These are phyloP conservation scores for Neocrepidodera transversa DNA, from an alignment of 2,888 invertebrate species.

Conservation along the genomic window DNA sequence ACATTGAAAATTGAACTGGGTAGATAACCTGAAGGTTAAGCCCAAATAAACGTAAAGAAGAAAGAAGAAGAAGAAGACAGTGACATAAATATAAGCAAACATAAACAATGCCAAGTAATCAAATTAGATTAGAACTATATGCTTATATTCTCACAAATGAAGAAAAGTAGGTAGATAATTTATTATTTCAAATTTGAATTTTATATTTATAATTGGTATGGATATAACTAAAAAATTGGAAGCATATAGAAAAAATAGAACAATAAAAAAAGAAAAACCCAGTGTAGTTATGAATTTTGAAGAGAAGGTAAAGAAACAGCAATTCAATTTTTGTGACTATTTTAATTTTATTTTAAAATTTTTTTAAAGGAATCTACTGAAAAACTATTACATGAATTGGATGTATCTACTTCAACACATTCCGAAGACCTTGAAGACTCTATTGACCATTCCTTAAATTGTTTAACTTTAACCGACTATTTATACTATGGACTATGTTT, in stretches of 20 bases:
- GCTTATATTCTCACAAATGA: no score
- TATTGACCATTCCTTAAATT: conserved; percentile 18
- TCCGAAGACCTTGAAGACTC: conserved; percentile 11
- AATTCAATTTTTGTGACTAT: no score
- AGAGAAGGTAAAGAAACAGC: conserved; percentile 15
- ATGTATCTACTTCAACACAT: neutral
- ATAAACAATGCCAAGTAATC: no score
- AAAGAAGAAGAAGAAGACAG: no score
- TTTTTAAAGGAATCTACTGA: conserved; percentile 25
- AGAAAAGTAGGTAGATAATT: no score
- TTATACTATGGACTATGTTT: conserved; percentile 66
- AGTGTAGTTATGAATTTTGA: neutral
- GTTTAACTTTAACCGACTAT: conserved; percentile 55
- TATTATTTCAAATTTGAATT: no score
- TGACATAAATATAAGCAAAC: no score
- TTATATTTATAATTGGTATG: conserved; percentile 1
- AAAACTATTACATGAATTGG: conserved; percentile 16
- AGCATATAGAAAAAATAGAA: conserved; percentile 18
- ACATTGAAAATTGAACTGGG: no score
- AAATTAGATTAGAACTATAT: no score
- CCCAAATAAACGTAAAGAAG: no score
- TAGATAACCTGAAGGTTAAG: no score
- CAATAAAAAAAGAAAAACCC: neutral
- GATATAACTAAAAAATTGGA: conserved; percentile 16
- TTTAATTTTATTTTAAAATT: no score